Conservation (phyloP, 2,113 vertebrate species). For the Polypterus senegalus region DNA sequence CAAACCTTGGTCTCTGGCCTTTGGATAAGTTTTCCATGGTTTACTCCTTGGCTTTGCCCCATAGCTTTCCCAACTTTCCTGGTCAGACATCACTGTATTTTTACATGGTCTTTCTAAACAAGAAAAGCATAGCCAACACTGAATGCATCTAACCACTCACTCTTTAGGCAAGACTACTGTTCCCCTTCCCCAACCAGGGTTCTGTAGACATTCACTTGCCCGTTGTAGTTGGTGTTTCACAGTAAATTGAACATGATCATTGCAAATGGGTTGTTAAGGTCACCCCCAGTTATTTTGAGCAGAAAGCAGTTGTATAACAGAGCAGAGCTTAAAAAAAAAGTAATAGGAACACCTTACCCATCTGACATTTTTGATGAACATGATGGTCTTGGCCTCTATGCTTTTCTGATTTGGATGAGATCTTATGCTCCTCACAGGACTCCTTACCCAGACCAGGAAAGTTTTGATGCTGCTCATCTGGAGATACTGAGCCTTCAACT, state of each 20-base stretch:
- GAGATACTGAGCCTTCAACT: background rate
- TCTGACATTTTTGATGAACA: conserved; percentile 28
- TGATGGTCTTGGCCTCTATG: conserved; percentile 15
- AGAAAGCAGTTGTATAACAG: too few relatives aligned
- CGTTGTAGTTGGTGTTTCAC: too few relatives aligned
- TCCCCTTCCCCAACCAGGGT: too few relatives aligned
- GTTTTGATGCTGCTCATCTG: conserved; percentile 1
- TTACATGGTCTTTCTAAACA: conserved; percentile 30
- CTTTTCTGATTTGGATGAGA: conserved; percentile 17
- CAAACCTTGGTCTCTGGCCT: conserved; percentile 31
- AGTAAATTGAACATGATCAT: too few relatives aligned
- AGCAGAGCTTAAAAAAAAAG: too few relatives aligned
- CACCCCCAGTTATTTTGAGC: too few relatives aligned
- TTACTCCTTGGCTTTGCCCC: conserved; percentile 23
- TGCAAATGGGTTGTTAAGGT: too few relatives aligned
- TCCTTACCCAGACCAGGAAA: conserved; percentile 7
- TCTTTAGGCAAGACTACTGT: too few relatives aligned
- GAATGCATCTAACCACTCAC: too few relatives aligned
- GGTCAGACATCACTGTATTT: conserved; percentile 17
- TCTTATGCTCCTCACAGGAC: conserved; percentile 20
- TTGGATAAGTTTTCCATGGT: conserved; percentile 23
- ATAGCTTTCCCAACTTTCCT: conserved; percentile 23
- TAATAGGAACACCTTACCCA: conserved; percentile 20
- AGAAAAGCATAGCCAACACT: background rate
- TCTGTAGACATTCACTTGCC: too few relatives aligned